A percentile compares a stretch with the other conserved stretches of the same genome.
phyloP scores from a whole-genome alignment of 2,797 vertebrate species.

The Apodemus agrarius region DNA sequence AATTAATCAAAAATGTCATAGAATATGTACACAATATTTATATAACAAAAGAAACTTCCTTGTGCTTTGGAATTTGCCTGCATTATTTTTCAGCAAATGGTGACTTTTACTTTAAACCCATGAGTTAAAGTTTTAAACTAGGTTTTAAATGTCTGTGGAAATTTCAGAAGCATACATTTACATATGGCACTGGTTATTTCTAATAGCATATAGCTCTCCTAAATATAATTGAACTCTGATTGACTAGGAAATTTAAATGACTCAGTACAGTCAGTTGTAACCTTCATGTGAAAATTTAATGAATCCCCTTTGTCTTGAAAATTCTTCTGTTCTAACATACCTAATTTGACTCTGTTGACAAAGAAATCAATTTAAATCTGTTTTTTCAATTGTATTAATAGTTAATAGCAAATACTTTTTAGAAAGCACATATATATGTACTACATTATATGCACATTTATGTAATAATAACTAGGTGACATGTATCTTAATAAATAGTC shows the following conservation, averaged over 20 bases:
- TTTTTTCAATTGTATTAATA: not conserved
- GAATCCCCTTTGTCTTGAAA: not conserved
- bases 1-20: constrained; percentile 63
- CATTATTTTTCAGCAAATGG: constrained; percentile 57
- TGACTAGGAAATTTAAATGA: constrained; percentile 52
- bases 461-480: not conserved
- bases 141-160: constrained; percentile 14
- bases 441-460: not conserved
- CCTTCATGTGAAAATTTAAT: constrained; percentile 44
- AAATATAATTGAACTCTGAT: constrained; percentile 39
- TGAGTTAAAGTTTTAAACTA: constrained; percentile 55
- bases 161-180: constrained; percentile 60
- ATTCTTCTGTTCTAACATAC: not conserved
- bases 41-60: constrained; percentile 69
- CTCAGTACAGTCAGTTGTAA: constrained; percentile 10
- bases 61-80: constrained; percentile 57
- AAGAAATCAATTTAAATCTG: not conserved
- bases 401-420: not conserved
- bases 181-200: constrained; percentile 23
- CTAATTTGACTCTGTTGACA: not conserved
- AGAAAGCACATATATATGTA: not conserved
- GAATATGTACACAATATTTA: constrained; percentile 30
- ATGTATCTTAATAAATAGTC: not conserved
- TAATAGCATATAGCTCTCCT: constrained; percentile 2
- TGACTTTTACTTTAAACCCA: constrained; percentile 65